Conservation (phyloP, 2,113 vertebrate species). For the Brachypodius melanocephalos region DNA sequence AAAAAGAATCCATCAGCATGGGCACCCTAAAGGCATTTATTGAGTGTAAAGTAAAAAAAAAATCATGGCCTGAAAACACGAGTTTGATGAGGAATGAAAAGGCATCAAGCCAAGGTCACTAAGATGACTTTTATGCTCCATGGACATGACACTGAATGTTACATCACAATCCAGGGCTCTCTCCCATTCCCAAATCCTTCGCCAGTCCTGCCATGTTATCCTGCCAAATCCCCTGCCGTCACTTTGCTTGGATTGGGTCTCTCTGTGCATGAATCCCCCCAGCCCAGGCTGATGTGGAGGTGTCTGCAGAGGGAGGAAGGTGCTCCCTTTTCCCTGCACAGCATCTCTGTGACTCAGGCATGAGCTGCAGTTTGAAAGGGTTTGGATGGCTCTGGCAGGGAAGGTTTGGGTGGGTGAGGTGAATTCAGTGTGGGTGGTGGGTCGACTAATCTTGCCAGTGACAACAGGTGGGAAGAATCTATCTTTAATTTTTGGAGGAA, state of each 20-base stretch:
- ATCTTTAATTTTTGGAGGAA: background rate
- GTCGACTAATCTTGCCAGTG: background rate
- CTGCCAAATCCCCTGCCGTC: background rate
- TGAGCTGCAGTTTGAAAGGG: background rate
- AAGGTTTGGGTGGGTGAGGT: background rate
- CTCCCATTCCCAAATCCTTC: background rate
- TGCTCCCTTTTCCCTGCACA: background rate
- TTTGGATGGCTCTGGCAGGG: background rate
- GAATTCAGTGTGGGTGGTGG: background rate
- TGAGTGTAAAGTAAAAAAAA: background rate
- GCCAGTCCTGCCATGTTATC: background rate
- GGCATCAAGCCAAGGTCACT: background rate
- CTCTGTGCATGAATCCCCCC: background rate
- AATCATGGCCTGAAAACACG: accelerated
- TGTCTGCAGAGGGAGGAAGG: background rate
- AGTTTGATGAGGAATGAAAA: background rate
- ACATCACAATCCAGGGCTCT: background rate
- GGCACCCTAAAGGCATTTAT: background rate
- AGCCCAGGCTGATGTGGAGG: background rate
- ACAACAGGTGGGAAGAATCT: background rate
- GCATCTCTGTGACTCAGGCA: background rate
- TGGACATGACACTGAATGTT: background rate
- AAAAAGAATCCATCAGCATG: background rate
- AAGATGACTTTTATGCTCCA: background rate
- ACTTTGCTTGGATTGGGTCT: accelerated